phyloP scores from a whole-genome alignment of 2,113 vertebrate genomes.

The Chloroceryle aenea region DNA sequence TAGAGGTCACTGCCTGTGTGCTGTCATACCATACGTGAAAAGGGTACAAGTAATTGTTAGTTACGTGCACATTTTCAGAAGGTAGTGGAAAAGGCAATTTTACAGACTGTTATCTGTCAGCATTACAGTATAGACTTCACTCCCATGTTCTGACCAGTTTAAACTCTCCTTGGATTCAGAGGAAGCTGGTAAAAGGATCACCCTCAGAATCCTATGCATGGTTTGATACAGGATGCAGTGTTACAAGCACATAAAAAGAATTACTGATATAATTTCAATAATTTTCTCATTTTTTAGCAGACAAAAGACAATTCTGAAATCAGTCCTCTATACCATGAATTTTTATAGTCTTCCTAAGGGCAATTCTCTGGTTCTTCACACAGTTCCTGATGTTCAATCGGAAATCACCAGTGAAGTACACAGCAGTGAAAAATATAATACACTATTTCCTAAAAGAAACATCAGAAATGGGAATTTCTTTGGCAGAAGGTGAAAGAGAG shows the following conservation, averaged over 20 bases:
- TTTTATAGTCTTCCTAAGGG: background rate
- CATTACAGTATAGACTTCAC: background rate
- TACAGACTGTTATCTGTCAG: background rate
- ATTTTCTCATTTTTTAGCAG: background rate
- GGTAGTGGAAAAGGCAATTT: background rate
- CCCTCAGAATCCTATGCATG: background rate
- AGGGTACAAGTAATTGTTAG: background rate
- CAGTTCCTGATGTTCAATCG: background rate
- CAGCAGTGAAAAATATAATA: background rate
- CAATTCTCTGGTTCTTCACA: background rate
- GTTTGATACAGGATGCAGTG: background rate
- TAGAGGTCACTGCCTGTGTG: background rate
- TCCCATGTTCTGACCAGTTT: background rate
- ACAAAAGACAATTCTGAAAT: background rate
- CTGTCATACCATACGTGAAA: accelerated
- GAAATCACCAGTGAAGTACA: background rate
- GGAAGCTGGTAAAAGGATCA: background rate
- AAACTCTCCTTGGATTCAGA: background rate
- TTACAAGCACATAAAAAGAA: background rate
- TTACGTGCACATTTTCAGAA: background rate
- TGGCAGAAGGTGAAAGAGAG: background rate
- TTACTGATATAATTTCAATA: background rate
- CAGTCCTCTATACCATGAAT: background rate
- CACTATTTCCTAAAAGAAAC: background rate
- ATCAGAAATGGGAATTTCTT: background rate